Conservation (phyloP, 1,140 invertebrate species). For the Argopecten irradians region DNA sequence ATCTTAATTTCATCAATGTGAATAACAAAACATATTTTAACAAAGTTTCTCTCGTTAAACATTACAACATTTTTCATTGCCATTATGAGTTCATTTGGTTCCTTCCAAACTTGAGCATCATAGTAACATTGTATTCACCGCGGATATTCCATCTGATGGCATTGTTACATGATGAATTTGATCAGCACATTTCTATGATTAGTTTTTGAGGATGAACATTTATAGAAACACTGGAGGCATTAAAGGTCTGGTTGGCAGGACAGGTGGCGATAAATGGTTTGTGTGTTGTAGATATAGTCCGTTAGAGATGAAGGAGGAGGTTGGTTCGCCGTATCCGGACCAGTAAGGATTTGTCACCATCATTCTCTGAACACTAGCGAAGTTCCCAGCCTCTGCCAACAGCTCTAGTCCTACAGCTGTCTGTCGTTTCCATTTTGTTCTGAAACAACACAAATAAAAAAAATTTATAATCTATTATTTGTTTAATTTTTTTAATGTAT, state of each 20-base stretch:
- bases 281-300: conserved; percentile 3
- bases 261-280: not conserved
- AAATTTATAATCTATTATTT: not conserved
- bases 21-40: not conserved
- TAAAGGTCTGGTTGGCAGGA: not conserved
- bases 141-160: too few relatives aligned
- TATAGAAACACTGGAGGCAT: not conserved
- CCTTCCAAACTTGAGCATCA: not conserved
- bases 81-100: not conserved
- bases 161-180: too few relatives aligned
- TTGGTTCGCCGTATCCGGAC: conserved; percentile 48
- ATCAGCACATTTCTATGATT: too few relatives aligned
- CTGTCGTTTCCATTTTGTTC: conserved; percentile 99
- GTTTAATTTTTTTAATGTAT: not conserved
- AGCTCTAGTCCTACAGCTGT: conserved; percentile 96
- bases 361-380: conserved; percentile 94
- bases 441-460: too few relatives aligned
- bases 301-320: not conserved
- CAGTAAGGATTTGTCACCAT: conserved; percentile 86
- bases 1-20: not conserved
- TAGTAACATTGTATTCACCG: too few relatives aligned
- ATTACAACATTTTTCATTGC: not conserved
- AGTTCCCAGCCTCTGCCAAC: conserved; percentile 95
- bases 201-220: not conserved
- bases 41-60: not conserved